Percentiles rank a stretch among this genome's conserved stretches.
Conservation (phyloP, 2,888 invertebrate genomes). For the Hyposoter didymator region DNA sequence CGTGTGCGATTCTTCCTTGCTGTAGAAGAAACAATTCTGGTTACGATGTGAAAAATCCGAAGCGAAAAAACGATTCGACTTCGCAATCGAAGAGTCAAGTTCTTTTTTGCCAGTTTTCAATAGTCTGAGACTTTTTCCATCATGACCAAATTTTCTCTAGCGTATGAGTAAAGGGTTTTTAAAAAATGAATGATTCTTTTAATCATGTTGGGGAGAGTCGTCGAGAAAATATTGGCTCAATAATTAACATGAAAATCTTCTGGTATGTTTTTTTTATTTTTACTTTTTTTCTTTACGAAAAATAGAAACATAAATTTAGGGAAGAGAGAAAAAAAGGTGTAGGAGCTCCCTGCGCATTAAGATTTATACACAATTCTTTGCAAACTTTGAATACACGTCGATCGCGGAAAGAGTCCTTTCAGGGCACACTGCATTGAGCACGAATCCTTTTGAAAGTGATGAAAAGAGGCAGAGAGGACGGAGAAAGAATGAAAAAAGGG, state of each 20-base stretch:
- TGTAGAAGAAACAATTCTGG: background rate
- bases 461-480: conserved; percentile 1
- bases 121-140: background rate
- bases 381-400: conserved; percentile 34
- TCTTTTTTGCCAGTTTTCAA: no score
- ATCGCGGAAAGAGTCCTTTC: conserved; percentile 21
- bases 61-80: no score
- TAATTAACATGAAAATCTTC: background rate
- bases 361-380: conserved; percentile 25
- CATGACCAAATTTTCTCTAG: background rate
- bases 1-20: background rate
- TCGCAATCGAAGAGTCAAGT: no score
- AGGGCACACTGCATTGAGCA: conserved; percentile 24
- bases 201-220: background rate
- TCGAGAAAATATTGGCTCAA: background rate
- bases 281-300: no score
- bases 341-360: conserved; percentile 1
- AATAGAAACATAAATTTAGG: background rate
- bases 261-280: background rate
- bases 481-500: background rate
- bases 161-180: no score
- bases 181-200: background rate
- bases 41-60: background rate
- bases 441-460: conserved; percentile 33
- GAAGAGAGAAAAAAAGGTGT: background rate